phyloP scores from a whole-genome alignment of 2,113 vertebrate species.

The Stegostoma tigrinum region DNA sequence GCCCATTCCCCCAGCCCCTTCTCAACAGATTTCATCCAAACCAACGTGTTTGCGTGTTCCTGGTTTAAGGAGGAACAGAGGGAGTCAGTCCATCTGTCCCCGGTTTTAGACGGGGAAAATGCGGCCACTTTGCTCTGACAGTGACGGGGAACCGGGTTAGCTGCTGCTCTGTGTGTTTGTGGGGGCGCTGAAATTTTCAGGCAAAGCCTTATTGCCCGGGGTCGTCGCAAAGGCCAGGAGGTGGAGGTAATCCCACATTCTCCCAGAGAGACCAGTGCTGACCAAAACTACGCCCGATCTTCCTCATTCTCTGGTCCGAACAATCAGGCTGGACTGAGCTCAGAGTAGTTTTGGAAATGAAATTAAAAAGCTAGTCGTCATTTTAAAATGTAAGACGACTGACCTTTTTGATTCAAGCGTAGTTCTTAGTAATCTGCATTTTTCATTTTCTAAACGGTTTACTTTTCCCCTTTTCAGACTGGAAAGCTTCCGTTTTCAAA shows the following conservation, averaged over 20 bases:
- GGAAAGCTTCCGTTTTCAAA: slow-evolving; percentile 29
- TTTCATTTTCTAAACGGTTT: slow-evolving; percentile 7
- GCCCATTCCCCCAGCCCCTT: background rate
- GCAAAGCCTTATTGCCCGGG: background rate
- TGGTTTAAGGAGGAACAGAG: background rate
- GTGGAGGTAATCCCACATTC: background rate
- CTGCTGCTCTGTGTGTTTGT: background rate
- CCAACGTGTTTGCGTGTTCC: background rate
- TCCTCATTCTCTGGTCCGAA: background rate
- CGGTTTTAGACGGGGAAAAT: no score
- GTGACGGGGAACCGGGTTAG: background rate
- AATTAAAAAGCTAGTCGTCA: background rate
- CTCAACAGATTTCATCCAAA: background rate
- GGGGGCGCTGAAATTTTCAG: no score
- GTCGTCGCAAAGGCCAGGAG: background rate
- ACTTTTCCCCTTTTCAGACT: background rate
- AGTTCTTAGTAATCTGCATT: background rate
- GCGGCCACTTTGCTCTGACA: background rate
- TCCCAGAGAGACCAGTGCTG: background rate
- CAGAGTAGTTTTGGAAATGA: background rate
- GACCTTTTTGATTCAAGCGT: background rate
- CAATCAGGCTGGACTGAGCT: background rate
- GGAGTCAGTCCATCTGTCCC: background rate
- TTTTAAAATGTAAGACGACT: background rate
- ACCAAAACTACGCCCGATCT: background rate